Base-by-base conservation (phyloP, 2,797 vertebrate species). In the Molothrus ater region DNA sequence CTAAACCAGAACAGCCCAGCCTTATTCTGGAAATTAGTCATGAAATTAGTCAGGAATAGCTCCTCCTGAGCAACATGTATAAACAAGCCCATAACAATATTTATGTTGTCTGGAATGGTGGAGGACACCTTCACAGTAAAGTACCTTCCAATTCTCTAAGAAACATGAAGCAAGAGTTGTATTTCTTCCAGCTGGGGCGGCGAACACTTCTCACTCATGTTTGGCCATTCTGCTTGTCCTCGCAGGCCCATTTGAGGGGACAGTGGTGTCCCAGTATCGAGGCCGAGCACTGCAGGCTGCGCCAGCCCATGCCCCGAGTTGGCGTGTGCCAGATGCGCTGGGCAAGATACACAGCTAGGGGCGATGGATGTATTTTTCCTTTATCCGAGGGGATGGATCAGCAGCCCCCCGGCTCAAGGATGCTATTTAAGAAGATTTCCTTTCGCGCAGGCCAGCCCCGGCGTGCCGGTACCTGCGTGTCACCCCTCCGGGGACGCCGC, bases 11-110 rank as follows among this genome's bases (percentile, higher is more conserved):
- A 93, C 64, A 70, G 48, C 70, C 83, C 73, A 75, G 51, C 21
- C 68, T 86, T 79, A 72, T 43, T 70, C 93, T 95, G 92, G 83
- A 95, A 95, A 88, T 90, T 81, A 95, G 72, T 92, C 70, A 96
- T 2, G 21, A 81, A 90, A 90, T 88, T 74, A 92, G 80, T 66
- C 92, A 86, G 84, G 51, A 86, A 92, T 38, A 92, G 80, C 70
- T 86, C 51, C 86, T 87, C 64, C 86, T 68, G 66, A 78, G 70
- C 51, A 48, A 40, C 94, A 11, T 47, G 93, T 80, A 74, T 45
- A 60, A 93, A 93, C 88, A 89, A 80, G 92, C 75, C 65, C 73
- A 38, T 54, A 93, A 79, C 64, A 81, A 36, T 38, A 89, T 78
- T 82, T 38, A 64, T 32, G 81, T 75, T 68, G 79, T 53, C 81